Percentiles rank a stretch among this genome's conserved stretches.
Conservation (phyloP, 2,113 vertebrate genomes). For the Protobothrops flavoviridis region DNA sequence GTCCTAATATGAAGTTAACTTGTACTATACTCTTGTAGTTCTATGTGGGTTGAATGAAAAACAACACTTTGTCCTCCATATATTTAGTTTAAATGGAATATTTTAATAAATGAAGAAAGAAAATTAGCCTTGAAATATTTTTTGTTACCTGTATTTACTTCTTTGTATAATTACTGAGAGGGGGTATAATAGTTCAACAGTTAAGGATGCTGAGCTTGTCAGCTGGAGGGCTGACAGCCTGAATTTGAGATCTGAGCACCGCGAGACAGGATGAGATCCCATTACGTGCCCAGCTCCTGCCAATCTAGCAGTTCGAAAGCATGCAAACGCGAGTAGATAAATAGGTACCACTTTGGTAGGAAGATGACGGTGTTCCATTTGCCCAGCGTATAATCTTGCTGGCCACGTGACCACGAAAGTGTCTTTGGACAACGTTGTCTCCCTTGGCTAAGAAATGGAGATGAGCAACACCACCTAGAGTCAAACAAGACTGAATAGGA, state of each 20-base stretch:
- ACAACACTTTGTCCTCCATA: neutral
- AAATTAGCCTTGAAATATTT: neutral
- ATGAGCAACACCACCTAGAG: neutral
- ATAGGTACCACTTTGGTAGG: neutral
- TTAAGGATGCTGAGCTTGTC: too few relatives aligned
- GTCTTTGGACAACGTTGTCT: neutral
- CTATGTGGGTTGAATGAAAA: neutral
- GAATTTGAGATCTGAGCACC: too few relatives aligned
- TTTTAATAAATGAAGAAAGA: neutral
- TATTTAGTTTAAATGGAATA: neutral
- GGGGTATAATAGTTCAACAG: too few relatives aligned
- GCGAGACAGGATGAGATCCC: too few relatives aligned
- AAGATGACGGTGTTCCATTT: neutral
- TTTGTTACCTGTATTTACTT: neutral
- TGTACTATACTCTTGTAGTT: neutral
- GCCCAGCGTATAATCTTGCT: neutral
- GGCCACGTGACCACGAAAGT: neutral
- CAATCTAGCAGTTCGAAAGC: neutral
- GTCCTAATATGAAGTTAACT: neutral
- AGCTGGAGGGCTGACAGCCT: too few relatives aligned
- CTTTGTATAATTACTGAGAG: neutral
- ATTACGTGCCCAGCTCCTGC: neutral
- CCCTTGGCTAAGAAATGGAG: neutral
- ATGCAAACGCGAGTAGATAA: neutral
- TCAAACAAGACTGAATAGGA: neutral